Percentiles rank a stretch among this genome's conserved stretches.
phyloP scores from a whole-genome alignment of 2,888 invertebrate species.

The Nomada fucata region DNA sequence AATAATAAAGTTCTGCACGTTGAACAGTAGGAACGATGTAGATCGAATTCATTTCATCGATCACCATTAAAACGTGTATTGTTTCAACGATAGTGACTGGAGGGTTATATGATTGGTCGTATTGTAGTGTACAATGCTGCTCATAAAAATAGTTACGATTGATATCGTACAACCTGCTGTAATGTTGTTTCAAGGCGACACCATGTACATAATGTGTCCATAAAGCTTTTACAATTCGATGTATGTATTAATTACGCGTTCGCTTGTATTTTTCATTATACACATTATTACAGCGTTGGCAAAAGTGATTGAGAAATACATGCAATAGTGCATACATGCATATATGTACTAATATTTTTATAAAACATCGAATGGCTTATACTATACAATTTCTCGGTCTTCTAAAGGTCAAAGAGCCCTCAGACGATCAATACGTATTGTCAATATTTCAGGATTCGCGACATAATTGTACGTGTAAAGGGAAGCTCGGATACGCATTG shows the following conservation, averaged over 20 bases:
- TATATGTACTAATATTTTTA: no score
- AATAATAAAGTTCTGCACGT: slow-evolving; percentile 9
- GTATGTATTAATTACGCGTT: not conserved
- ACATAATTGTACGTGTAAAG: no score
- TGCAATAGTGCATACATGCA: no score
- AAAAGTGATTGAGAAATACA: not conserved
- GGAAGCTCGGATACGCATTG: no score
- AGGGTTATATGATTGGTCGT: slow-evolving; percentile 19
- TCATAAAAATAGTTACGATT: slow-evolving; percentile 23
- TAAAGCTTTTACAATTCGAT: not conserved
- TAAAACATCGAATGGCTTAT: no score
- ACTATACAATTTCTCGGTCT: no score
- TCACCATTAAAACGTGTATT: slow-evolving; percentile 16
- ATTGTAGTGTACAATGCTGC: not conserved
- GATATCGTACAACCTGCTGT: slow-evolving; percentile 5
- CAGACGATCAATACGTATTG: no score
- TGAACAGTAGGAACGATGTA: not conserved
- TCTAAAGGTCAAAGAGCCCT: no score
- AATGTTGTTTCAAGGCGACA: not conserved
- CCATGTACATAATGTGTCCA: not conserved
- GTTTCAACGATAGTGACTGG: not conserved
- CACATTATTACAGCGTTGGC: not conserved
- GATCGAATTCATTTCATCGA: slow-evolving; percentile 19
- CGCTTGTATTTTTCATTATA: not conserved
- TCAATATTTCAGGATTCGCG: no score